Conservation (phyloP, 2,797 vertebrate genomes). For the Epinephelus coioides region DNA sequence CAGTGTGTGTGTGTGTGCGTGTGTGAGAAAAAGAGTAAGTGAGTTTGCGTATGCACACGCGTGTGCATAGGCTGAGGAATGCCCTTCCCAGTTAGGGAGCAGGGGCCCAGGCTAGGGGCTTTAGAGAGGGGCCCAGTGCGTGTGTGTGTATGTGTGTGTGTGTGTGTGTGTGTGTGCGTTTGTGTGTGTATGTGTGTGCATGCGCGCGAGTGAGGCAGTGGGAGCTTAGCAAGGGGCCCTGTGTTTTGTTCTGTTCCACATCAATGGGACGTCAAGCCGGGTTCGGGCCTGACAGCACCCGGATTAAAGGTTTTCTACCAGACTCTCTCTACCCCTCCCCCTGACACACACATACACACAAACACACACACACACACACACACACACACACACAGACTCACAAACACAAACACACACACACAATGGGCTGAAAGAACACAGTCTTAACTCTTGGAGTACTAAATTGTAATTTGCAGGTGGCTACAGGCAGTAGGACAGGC, state of each 20-base stretch:
- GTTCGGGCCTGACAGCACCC: conserved; percentile 88
- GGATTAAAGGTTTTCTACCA: conserved; percentile 90
- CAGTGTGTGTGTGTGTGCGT: conserved; percentile 45
- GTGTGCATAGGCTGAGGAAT: conserved; percentile 74
- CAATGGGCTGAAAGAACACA: conserved; percentile 83
- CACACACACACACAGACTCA: conserved; percentile 18
- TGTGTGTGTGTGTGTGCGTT: conserved; percentile 33
- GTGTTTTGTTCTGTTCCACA: conserved; percentile 92
- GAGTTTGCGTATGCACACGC: conserved; percentile 55
- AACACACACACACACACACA: conserved; percentile 1
- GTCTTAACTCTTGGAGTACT: conserved; percentile 88
- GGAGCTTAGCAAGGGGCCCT: conserved; percentile 84
- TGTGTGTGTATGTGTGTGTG: conserved; percentile 44
- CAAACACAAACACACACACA: conserved; percentile 51
- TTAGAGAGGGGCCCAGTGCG: conserved; percentile 70
- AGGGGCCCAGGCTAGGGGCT: conserved; percentile 78
- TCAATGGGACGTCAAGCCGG: conserved; percentile 91
- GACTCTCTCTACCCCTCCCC: conserved; percentile 83
- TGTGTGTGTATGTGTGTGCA: conserved; percentile 9
- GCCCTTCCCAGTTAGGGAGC: conserved; percentile 74
- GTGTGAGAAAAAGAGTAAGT: conserved; percentile 41
- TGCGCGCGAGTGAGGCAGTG: conserved; percentile 57
- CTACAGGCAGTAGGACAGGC: conserved; percentile 74
- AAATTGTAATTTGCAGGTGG: conserved; percentile 89
- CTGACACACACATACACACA: conserved; percentile 17